Evolutionary conservation across 2,797 vertebrate genomes (phyloP).

Genomic region (Brachymystax lenok): DNA sequence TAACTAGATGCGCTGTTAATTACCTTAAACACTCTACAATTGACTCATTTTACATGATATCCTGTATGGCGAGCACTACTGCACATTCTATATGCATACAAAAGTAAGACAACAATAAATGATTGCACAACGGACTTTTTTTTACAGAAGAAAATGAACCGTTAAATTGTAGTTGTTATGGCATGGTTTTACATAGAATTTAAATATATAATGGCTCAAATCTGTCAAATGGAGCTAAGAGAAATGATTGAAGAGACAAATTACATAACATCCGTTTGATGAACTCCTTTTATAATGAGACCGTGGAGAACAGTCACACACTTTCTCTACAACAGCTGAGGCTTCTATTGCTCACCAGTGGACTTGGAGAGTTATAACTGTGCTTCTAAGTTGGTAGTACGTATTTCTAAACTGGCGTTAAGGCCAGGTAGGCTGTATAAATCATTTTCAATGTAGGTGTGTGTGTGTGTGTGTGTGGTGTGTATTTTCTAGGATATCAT

Average conservation of each 20-base stretch:
- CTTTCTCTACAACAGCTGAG: slow-evolving; percentile 44
- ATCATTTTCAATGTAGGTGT: background rate
- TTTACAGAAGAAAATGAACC: slow-evolving; percentile 43
- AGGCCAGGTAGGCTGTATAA: slow-evolving; percentile 48
- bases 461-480: background rate
- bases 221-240: slow-evolving; percentile 44
- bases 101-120: slow-evolving; percentile 55
- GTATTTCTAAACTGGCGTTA: slow-evolving; percentile 46
- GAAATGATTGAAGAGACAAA: slow-evolving; percentile 19
- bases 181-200: slow-evolving; percentile 40
- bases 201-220: slow-evolving; percentile 50
- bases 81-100: slow-evolving; percentile 67
- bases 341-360: background rate
- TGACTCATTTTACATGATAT: slow-evolving; percentile 58
- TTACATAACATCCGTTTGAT: slow-evolving; percentile 38
- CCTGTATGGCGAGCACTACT: slow-evolving; percentile 57
- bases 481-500: background rate
- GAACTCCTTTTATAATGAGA: slow-evolving; percentile 24
- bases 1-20: slow-evolving; percentile 78
- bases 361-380: slow-evolving; percentile 37
- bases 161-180: background rate
- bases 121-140: slow-evolving; percentile 54
- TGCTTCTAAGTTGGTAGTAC: slow-evolving; percentile 49
- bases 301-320: slow-evolving; percentile 42
- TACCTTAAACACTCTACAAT: slow-evolving; percentile 64